Conservation (phyloP, 2,113 vertebrate genomes). For the Oophaga pumilio region DNA sequence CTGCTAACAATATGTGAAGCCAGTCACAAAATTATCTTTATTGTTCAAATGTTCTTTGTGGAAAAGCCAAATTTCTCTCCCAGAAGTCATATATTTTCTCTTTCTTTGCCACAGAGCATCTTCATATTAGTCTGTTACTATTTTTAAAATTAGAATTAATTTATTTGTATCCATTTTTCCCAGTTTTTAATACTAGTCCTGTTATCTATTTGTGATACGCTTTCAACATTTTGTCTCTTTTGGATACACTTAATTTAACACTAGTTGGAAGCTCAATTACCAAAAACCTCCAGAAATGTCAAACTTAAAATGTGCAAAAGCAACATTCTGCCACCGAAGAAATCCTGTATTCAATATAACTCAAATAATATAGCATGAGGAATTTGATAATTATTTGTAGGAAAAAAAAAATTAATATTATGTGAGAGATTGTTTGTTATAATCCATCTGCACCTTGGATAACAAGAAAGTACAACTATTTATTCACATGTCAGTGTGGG, state of each 20-base stretch:
- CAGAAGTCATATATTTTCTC: neutral
- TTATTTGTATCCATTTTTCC: neutral
- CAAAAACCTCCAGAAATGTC: neutral
- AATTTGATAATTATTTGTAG: neutral
- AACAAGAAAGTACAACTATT: no score
- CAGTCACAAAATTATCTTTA: slow-evolving; percentile 21
- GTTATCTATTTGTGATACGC: neutral
- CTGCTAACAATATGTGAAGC: neutral
- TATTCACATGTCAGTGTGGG: no score
- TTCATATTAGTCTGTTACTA: neutral
- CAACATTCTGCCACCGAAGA: neutral
- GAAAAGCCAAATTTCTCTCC: neutral
- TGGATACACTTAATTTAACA: neutral
- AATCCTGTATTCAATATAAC: neutral
- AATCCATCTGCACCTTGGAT: no score
- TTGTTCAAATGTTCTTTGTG: neutral
- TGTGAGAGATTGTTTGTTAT: no score
- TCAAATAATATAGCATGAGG: neutral
- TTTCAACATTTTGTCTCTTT: neutral
- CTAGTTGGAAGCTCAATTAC: neutral
- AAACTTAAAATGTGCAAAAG: neutral
- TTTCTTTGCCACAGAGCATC: neutral
- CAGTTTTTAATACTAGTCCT: neutral
- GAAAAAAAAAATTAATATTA: neutral
- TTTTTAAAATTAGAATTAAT: neutral